Base-by-base conservation (phyloP, 2,797 vertebrate genomes). In the Halcyon smyrnensis region DNA sequence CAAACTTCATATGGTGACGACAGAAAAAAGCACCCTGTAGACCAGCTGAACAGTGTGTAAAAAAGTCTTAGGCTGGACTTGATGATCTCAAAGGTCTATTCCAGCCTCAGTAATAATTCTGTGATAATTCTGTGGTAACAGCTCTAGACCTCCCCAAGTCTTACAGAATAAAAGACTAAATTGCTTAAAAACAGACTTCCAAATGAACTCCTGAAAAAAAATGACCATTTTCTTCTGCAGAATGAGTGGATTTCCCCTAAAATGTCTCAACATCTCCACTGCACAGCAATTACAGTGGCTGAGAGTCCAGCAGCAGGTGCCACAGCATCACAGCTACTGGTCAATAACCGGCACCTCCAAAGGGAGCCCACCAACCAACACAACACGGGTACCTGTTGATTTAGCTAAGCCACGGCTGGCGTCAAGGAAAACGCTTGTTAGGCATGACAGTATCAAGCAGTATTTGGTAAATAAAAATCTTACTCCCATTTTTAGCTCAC, bases 21-120 rank as follows among this genome's bases (percentile, higher is more conserved):
- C 39, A 53, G 28, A 51, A 50, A 30, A 53, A 53, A 30, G 4
- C 3, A 59, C 19, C 13, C 37, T 0, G 4, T 3, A 34, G 32
- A 57, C 30, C 54, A 1, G 0, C 0, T 24, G 17, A 85, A 43
- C 27, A 60, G 16, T 36, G 36, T 36, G 36, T 36, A 36, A 36
- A 36, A 36, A 36, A 36, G 36, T 36, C 36, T 36, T 36, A 36
- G 36, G 36, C 36, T 36, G 36, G 36, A 36, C 36, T 36, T 36
- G 36, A 36, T 36, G 36, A 36, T 36, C 36, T 36, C 36, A 36
- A 36, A 36, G 36, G 36, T 36, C 36, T 36, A 36, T 36, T 36
- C 36, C 36, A 36, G 36, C 36, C 36, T 36, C 36, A 36, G 36
- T 36, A 36, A 36, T 36, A 36, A 36, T 36, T 36, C 36, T 36